A percentile compares a stretch with the other conserved stretches of the same genome.
phyloP scores from a whole-genome alignment of 1,140 invertebrate genomes.

The Neuroterus valhalla region DNA sequence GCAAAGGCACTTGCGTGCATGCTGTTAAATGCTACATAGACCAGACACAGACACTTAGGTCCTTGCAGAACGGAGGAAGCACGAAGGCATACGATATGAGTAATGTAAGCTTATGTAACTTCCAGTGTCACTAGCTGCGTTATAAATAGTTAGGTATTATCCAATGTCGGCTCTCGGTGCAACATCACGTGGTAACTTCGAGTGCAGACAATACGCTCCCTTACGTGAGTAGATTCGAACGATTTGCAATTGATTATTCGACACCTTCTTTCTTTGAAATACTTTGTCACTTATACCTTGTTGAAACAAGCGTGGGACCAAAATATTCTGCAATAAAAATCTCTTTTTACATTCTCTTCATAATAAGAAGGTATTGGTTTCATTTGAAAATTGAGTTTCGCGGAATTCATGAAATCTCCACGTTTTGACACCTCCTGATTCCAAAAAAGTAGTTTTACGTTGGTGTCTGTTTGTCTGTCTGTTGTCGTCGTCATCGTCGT shows the following conservation, averaged over 20 bases:
- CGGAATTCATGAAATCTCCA: too few relatives aligned
- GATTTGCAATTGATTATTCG: conserved; percentile 25
- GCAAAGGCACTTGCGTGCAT: conserved; percentile 14
- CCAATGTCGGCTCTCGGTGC: conserved; percentile 36
- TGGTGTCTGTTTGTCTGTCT: too few relatives aligned
- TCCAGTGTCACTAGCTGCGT: conserved; percentile 45
- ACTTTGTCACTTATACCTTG: background rate
- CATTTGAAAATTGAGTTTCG: too few relatives aligned
- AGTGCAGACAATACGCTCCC: background rate
- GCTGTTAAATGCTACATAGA: background rate
- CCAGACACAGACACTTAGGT: conserved; percentile 1
- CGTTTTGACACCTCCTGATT: too few relatives aligned
- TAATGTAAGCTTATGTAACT: conserved; percentile 62
- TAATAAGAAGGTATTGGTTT: too few relatives aligned
- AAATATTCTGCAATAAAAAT: too few relatives aligned
- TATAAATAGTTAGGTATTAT: conserved; percentile 46
- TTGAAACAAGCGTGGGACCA: too few relatives aligned
- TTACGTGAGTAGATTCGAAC: conserved; percentile 4
- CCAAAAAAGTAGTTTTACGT: too few relatives aligned
- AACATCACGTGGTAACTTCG: conserved; percentile 34
- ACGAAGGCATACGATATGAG: conserved; percentile 56
- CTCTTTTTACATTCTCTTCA: too few relatives aligned
- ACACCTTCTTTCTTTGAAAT: background rate
- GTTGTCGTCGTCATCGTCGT: too few relatives aligned
- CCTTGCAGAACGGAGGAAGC: conserved; percentile 50